Evolutionary conservation across 2,113 vertebrate genomes (phyloP), one percentile per base, ranked within the genome.

Genomic region (Misgurnus anguillicaudatus): DNA sequence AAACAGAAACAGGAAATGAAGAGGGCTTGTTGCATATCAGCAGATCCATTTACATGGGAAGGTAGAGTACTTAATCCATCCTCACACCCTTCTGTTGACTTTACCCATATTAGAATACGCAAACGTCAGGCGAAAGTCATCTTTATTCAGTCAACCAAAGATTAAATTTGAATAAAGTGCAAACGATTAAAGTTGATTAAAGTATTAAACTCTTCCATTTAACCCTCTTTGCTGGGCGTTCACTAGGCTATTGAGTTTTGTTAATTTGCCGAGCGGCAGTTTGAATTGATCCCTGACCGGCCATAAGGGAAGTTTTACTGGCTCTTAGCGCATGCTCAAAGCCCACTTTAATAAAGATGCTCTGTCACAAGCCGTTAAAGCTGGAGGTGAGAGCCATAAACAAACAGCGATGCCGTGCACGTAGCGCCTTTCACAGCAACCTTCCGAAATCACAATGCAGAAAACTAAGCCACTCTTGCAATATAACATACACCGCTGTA

Each of bases 311-410:
- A 87, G 88, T 90, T 92, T 93, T 94, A 92, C 88, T 91, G 90
- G 88, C 85, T 92, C 90, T 89, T 47, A 91, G 92, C 86, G 92
- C 88, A 87, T 81, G 88, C 85, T 91, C 88, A 92, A 92, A 93
- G 90, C 92, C 92, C 92, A 93, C 92, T 92, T 94, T 94, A 94
- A 94, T 94, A 92, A 92, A 92, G 90, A 89, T 85, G 85, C 86
- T 81, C 82, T 84, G 91, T 92, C 91, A 89, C 80, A 82, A 92
- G 88, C 88, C 78, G 83, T 91, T 92, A 91, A 90, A 88, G 82
- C 84, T 36, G 36, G 60, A 81, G 82, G 77, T 78, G 83, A 87
- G 89, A 88, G 89, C 90, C 89, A 91, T 92, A 92, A 92, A 93
- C 92, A 92, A 91, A 91, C 89, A 90, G 84, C 80, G 79, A 71